Evolutionary conservation across 2,888 invertebrate species (phyloP).

Genomic region (Strigamia maritima): DNA sequence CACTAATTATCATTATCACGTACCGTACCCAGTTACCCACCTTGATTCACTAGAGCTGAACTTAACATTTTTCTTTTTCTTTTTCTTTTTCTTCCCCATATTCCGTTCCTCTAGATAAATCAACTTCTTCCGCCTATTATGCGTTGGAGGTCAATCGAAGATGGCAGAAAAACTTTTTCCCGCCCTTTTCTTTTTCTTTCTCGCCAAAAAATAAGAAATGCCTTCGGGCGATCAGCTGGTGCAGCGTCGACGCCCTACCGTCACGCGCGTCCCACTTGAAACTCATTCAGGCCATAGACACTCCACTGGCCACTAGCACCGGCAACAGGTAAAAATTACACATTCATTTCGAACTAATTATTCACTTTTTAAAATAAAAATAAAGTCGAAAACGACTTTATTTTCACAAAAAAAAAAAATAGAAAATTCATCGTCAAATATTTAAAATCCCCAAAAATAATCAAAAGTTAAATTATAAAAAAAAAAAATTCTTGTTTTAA

Average conservation of each 20-base stretch:
- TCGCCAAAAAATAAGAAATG: background rate
- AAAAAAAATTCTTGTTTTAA: background rate
- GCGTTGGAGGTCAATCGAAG: constrained; percentile 5
- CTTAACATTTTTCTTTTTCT: background rate
- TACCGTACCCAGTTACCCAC: background rate
- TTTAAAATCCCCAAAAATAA: too few species aligned
- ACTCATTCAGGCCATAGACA: constrained; percentile 8
- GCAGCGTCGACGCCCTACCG: background rate
- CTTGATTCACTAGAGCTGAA: background rate
- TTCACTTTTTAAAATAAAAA: background rate
- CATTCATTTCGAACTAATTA: background rate
- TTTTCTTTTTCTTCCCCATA: too few species aligned
- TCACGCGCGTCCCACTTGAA: constrained; percentile 15
- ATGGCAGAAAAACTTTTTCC: constrained; percentile 7
- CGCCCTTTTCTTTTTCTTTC: background rate
- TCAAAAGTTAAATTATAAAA: background rate
- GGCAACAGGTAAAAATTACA: background rate
- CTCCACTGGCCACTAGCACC: constrained; percentile 3
- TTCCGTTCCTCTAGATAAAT: background rate
- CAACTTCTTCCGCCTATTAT: constrained; percentile 9
- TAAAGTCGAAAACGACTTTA: too few species aligned
- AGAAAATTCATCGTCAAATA: too few species aligned
- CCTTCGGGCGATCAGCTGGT: background rate
- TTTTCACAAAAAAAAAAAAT: too few species aligned
- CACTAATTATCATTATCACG: background rate